Conservation (phyloP, 2,113 vertebrate species). For the Megaceryle maxima region DNA sequence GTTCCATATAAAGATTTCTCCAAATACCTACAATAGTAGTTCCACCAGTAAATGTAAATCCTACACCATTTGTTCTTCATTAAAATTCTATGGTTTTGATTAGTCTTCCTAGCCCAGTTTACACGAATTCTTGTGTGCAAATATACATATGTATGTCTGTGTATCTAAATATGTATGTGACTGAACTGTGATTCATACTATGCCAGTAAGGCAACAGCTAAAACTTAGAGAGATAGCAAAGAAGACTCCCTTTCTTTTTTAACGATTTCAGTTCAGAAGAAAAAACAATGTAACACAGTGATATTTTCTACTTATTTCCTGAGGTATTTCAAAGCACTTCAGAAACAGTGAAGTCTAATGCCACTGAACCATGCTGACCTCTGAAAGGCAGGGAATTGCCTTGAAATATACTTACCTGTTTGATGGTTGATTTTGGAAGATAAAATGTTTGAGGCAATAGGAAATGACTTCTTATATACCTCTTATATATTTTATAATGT, state of each 20-base stretch:
- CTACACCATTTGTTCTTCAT: background rate
- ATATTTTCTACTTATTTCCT: slow-evolving; percentile 21
- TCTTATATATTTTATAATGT: background rate
- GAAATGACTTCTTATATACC: background rate
- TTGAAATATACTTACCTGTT: slow-evolving; percentile 4
- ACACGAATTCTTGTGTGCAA: background rate
- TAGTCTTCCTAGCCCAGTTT: background rate
- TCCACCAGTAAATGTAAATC: background rate
- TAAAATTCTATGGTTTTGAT: background rate
- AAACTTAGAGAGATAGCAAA: background rate
- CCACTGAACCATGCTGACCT: background rate
- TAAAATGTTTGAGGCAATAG: background rate
- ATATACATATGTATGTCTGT: background rate
- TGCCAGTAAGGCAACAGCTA: background rate
- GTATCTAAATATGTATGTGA: background rate
- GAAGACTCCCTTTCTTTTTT: background rate
- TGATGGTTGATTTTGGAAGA: background rate
- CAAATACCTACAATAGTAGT: background rate
- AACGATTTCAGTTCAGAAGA: background rate
- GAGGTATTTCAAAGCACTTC: slow-evolving; percentile 29
- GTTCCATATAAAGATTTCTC: background rate
- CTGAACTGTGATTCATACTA: background rate
- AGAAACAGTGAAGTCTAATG: background rate
- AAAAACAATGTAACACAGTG: background rate
- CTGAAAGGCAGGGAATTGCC: background rate